Conservation (phyloP, 2,113 vertebrate genomes). For the Pluvianellus socialis region DNA sequence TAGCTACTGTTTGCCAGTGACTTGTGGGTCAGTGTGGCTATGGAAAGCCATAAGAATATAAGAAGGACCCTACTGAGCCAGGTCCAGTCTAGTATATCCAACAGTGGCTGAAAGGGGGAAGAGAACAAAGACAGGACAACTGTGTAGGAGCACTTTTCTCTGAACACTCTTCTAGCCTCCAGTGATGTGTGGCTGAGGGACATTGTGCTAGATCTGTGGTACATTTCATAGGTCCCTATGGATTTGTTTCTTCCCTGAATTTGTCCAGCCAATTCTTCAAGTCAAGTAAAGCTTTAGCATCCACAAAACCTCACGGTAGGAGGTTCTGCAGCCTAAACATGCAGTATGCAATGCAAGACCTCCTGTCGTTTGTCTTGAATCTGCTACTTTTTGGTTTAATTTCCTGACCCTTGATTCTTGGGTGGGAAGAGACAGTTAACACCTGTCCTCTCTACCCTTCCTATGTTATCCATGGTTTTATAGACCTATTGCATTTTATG, state of each 20-base stretch:
- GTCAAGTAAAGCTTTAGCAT: neutral
- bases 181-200: neutral
- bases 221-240: neutral
- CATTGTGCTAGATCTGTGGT: neutral
- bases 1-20: neutral
- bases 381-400: neutral
- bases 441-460: neutral
- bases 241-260: neutral
- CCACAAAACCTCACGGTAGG: neutral
- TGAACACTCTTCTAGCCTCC: neutral
- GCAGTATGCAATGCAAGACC: neutral
- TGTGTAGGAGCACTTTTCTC: neutral
- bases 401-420: neutral
- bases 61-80: neutral
- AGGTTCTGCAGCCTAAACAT: neutral
- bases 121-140: neutral
- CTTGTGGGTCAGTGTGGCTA: neutral
- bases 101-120: neutral
- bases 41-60: neutral
- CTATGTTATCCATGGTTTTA: neutral
- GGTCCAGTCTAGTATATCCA: neutral
- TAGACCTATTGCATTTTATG: neutral
- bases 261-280: neutral
- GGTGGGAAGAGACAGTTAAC: neutral
- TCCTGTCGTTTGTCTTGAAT: neutral